Conservation (phyloP, 2,888 invertebrate genomes). For the Pegoplata infirma region DNA sequence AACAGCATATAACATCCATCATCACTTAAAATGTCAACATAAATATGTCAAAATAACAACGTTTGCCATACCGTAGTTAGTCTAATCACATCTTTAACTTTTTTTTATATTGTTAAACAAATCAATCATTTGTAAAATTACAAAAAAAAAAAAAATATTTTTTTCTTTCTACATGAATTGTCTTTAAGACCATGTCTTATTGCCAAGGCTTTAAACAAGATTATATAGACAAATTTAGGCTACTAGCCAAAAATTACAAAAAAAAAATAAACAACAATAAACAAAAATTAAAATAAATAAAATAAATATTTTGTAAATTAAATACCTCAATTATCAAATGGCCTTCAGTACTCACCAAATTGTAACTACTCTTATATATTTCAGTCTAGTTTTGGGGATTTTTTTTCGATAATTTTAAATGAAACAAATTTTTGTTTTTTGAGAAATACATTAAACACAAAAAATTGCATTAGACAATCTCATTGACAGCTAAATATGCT, state of each 20-base stretch:
- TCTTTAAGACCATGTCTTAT: conserved; percentile 19
- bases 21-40: neutral
- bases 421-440: too few species aligned
- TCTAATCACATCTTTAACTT: neutral
- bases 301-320: neutral
- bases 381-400: neutral
- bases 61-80: neutral
- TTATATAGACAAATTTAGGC: neutral
- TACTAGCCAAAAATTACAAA: neutral
- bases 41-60: neutral
- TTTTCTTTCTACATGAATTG: neutral
- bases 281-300: neutral
- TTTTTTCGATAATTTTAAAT: neutral
- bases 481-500: conserved; percentile 21
- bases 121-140: conserved; percentile 23
- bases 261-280: neutral
- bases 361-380: too few species aligned
- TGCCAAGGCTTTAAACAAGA: conserved; percentile 23
- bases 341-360: conserved; percentile 40
- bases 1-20: neutral
- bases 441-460: conserved; percentile 1
- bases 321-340: conserved; percentile 11
- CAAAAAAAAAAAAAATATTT: neutral
- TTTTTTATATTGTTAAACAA: neutral
- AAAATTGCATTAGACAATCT: neutral